Evolutionary conservation across 2,113 vertebrate species (phyloP).

Genomic region (Gallinago undulata): DNA sequence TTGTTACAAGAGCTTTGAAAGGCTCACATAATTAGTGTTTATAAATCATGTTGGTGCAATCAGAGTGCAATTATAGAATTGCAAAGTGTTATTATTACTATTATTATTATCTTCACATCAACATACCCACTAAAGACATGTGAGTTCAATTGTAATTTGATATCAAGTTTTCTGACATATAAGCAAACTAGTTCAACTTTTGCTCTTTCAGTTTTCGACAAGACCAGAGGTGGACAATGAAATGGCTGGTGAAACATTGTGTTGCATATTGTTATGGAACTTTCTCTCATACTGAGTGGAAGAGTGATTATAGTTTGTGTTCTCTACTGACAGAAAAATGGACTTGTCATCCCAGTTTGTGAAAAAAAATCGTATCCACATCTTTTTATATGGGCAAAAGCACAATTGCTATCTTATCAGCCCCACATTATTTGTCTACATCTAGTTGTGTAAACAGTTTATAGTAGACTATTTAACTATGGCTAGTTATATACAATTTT

Average conservation of each 20-base stretch:
- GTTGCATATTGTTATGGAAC: neutral
- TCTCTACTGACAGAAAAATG: neutral
- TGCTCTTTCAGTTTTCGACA: neutral
- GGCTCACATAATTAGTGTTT: slow-evolving; percentile 32
- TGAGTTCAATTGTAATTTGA: neutral
- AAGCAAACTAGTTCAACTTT: neutral
- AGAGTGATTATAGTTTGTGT: accelerated
- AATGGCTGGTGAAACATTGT: neutral
- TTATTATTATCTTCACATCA: neutral
- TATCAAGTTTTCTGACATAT: neutral
- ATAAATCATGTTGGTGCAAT: slow-evolving; percentile 41
- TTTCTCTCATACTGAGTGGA: neutral
- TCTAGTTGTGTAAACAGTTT: neutral
- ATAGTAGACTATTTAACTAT: neutral
- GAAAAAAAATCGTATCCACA: neutral
- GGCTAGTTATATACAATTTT: neutral
- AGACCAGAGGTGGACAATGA: neutral
- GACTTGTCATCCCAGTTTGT: neutral
- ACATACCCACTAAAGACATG: neutral
- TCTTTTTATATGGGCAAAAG: neutral
- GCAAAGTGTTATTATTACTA: neutral
- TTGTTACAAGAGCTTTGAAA: slow-evolving; percentile 18
- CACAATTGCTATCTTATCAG: neutral
- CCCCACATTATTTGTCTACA: neutral
- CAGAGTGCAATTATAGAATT: slow-evolving; percentile 16